phyloP scores from a whole-genome alignment of 2,888 invertebrate genomes.

The Elysia crispata region DNA sequence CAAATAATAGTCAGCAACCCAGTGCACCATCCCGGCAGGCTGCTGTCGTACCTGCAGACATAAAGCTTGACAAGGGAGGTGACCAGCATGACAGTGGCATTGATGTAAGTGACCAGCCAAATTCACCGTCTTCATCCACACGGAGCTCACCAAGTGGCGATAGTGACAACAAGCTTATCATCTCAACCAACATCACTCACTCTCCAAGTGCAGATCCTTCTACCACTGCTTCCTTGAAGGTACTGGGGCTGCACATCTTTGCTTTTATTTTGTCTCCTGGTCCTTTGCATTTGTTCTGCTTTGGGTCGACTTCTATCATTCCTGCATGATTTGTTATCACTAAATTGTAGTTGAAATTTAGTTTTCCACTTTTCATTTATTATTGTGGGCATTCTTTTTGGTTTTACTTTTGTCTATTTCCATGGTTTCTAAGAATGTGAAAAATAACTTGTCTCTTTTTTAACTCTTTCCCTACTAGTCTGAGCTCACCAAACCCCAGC shows the following conservation, averaged over 20 bases:
- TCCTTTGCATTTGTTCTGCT: too few species aligned
- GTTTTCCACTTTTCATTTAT: background rate
- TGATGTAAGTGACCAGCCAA: conserved; percentile 81
- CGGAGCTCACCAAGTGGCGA: conserved; percentile 78
- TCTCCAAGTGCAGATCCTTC: conserved; percentile 29
- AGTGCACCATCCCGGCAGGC: background rate
- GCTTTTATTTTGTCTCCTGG: too few species aligned
- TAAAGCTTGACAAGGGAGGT: conserved; percentile 73
- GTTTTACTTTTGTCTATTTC: too few species aligned
- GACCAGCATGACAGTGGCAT: conserved; percentile 78
- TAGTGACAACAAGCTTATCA: conserved; percentile 64
- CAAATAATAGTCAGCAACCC: background rate
- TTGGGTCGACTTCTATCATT: too few species aligned
- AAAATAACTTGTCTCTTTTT: too few species aligned
- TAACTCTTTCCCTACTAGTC: too few species aligned
- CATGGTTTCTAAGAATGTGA: too few species aligned
- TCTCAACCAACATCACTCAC: conserved; percentile 24
- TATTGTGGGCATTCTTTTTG: background rate
- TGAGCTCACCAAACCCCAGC: too few species aligned
- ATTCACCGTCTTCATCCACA: conserved; percentile 78
- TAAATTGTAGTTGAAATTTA: background rate
- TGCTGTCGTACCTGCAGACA: conserved; percentile 77
- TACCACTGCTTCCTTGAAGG: conserved; percentile 42
- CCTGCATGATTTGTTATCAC: too few species aligned
- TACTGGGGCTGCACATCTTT: background rate